These are phyloP conservation scores for Desmodus rotundus DNA, from an alignment of 2,113 vertebrate species.

Conservation along the genomic window DNA sequence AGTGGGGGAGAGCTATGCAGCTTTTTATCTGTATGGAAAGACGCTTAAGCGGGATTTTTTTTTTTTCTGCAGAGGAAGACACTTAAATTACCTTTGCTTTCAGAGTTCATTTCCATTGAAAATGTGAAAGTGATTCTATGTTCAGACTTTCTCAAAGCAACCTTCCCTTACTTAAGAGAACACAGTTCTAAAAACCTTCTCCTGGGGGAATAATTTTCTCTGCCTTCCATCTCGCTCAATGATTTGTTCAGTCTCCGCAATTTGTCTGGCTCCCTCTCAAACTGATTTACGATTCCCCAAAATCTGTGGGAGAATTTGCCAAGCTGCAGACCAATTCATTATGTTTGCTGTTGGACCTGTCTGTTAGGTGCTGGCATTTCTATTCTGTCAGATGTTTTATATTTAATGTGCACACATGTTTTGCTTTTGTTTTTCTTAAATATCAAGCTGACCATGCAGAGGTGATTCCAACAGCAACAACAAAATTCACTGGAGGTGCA, in stretches of 20 bases:
- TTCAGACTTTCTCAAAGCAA: neutral
- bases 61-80: neutral
- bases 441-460: neutral
- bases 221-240: neutral
- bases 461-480: neutral
- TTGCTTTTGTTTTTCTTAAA: slow-evolving; percentile 38
- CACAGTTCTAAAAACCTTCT: neutral
- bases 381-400: neutral
- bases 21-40: neutral
- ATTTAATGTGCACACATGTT: neutral
- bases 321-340: slow-evolving; percentile 43
- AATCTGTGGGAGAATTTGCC: slow-evolving; percentile 28
- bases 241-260: slow-evolving; percentile 8
- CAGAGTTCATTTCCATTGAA: neutral
- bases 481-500: neutral
- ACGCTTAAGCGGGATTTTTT: neutral
- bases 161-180: neutral
- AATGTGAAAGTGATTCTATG: neutral
- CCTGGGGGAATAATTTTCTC: slow-evolving; percentile 22
- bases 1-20: neutral
- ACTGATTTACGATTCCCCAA: slow-evolving; percentile 52
- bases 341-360: neutral
- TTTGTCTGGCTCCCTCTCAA: slow-evolving; percentile 49
- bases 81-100: slow-evolving; percentile 31
- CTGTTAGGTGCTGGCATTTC: neutral